Evolutionary conservation across 1,140 invertebrate genomes (phyloP), one percentile per base, ranked within the genome.

Genomic region (Cydia pomonella): DNA sequence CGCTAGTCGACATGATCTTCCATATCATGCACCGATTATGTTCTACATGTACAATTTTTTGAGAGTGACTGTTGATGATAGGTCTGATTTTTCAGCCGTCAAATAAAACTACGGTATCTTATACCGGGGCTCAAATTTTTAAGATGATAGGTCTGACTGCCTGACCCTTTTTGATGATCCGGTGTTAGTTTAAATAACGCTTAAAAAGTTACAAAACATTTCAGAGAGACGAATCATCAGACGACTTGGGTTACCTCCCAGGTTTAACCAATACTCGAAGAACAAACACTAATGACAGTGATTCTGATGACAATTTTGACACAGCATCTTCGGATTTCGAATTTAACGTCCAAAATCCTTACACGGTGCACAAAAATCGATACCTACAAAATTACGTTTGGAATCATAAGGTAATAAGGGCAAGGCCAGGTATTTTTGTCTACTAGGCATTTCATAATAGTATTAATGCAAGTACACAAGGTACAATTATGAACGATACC

Each of bases 371-470:
- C 74, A 87, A 84, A 41, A 82, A 84, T 69, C 87, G 88, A 72
- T 92, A 92, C 59, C 78, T 77, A 73, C 84, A 87, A 27, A 92
- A 92, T 53, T 90, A 84, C 83, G 50, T 86, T 18, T 91, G 87
- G 85, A 86, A 91, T 75, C 82, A 85, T 73, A 69, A 72, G 50
- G 88, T 89, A 76, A n/a, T 50, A 50, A 18, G 5, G n/a, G 5
- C 16, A 13, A 63, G 41, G 41, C 7, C 7, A 44, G 12, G 23
- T 27, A 63, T 63, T 59, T 21, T 21, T 59, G 53, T 59, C n/a
- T 23, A 59, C 1, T 59, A 59, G 33, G 7, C 9, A 38, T 38
- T 38, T 10, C 53, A 21, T 59, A 25, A 63, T 18, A 10, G 16
- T 9, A 27, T 63, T 10, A 21, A 25, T 63, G 27, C 4, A 21